Evolutionary conservation across 2,888 invertebrate genomes (phyloP).

Genomic region (Leucophenga montana): DNA sequence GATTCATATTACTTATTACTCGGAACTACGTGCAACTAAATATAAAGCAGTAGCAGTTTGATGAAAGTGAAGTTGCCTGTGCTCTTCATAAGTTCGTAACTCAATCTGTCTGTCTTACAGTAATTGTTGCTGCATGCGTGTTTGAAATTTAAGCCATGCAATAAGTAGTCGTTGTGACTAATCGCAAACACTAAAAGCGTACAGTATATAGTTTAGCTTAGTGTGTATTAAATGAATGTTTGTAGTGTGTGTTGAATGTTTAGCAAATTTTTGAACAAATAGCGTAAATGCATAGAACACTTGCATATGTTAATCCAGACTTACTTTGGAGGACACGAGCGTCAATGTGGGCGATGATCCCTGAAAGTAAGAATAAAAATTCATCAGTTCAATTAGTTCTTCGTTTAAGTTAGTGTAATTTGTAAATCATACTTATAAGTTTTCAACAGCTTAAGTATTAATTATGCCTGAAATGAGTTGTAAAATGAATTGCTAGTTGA

Average conservation of each 20-base stretch:
- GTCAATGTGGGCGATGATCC: constrained; percentile 86
- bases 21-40: neutral
- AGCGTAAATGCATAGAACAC: constrained; percentile 6
- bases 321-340: constrained; percentile 86
- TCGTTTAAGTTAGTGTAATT: too few relatives aligned
- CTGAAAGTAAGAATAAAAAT: constrained; percentile 74
- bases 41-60: neutral
- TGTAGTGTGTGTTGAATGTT: neutral
- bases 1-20: neutral
- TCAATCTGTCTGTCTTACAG: neutral
- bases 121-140: too few relatives aligned
- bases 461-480: too few relatives aligned
- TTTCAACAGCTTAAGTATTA: too few relatives aligned
- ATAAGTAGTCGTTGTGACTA: constrained; percentile 7
- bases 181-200: constrained; percentile 4
- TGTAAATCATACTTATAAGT: too few relatives aligned
- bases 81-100: too few relatives aligned
- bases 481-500: too few relatives aligned
- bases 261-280: constrained; percentile 2
- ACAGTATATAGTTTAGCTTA: constrained; percentile 15
- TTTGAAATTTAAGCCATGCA: constrained; percentile 15
- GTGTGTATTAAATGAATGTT: neutral
- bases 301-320: constrained; percentile 61
- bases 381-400: neutral
- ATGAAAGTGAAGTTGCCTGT: neutral